Conservation (phyloP, 1,140 invertebrate genomes). For the Akabosia matsudoensis region DNA sequence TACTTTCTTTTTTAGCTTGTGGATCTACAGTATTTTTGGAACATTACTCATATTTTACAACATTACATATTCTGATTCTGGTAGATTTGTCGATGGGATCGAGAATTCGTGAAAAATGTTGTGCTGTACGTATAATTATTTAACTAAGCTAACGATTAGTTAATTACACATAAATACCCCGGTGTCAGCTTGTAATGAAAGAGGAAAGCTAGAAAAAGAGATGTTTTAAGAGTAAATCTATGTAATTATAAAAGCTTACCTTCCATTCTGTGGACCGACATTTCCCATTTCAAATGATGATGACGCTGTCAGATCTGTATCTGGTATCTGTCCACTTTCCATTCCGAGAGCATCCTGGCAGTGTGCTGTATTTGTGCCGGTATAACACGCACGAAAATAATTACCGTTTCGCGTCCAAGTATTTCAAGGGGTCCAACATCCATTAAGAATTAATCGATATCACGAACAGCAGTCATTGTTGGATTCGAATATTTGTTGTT, state of each 20-base stretch:
- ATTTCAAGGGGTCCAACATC: too few species aligned
- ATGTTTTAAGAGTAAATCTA: constrained; percentile 9
- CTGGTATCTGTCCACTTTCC: constrained; percentile 61
- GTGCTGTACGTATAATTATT: too few species aligned
- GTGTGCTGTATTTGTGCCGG: constrained; percentile 55
- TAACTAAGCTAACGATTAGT: too few species aligned
- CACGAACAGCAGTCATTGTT: not conserved
- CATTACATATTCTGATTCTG: not conserved
- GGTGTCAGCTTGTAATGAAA: not conserved
- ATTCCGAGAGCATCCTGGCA: constrained; percentile 60
- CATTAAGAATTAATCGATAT: not conserved
- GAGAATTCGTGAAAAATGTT: too few species aligned
- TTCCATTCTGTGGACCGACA: constrained; percentile 61
- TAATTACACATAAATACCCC: too few species aligned
- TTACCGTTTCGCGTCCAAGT: too few species aligned
- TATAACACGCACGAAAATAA: not conserved
- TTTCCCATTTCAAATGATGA: constrained; percentile 60
- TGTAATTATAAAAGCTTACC: constrained; percentile 53
- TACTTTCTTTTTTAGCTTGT: constrained; percentile 13
- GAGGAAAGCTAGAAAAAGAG: not conserved
- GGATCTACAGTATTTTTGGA: not conserved
- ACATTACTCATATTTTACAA: not conserved
- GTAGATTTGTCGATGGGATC: too few species aligned
- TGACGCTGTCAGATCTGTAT: constrained; percentile 61
- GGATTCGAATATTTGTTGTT: not conserved